Base-by-base conservation (phyloP, 1,140 invertebrate genomes). In the Philopotamus ludificatus region DNA sequence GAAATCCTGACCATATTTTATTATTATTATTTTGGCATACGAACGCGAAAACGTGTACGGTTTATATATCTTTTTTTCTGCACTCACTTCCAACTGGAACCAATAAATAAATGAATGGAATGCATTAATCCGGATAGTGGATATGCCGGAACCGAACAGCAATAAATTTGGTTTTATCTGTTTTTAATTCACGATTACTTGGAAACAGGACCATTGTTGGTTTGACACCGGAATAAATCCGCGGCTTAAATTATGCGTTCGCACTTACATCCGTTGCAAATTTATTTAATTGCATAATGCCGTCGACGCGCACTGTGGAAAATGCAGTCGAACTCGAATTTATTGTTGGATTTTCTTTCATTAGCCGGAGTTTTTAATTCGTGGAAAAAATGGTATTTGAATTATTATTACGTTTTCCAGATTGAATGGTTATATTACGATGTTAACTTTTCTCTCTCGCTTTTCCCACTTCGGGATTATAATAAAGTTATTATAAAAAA, bases 101-200 rank as follows among this genome's bases (percentile, higher is more conserved):
- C 25, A 44, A 64, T 64, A 64, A 63, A 67, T 63, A 67, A 64
- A 65, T 47, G 57, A 65, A 64, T 23, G 44, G 49, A 45, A 54
- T 15, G 62, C 66, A 68, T 68, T 68, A 64, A 68, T 68, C 55
- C 66, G 58, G 49, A 44, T 42, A 55, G 23, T 54, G 62, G 61
- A 57, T 58, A 34, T 34, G 50, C 51, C 53, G 63, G 63, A 65
- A 59, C 44, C 54, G 57, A 63, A 63, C 50, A 39, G 45, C 53
- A 49, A 59, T 68, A 68, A 68, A 68, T 68, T 59, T 39, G 10
- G 39, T 42, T 64, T 59, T 68, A 68, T 68, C 61, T 64, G 47
- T 68, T 68, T 68, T 68, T 68, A 68, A 68, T 68, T 68, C 66
- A 53, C 49, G 66, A 64, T 68, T 59, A 50, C 51, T 68, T 49